Conservation (phyloP, 2,113 vertebrate species). For the Chiloscyllium plagiosum region DNA sequence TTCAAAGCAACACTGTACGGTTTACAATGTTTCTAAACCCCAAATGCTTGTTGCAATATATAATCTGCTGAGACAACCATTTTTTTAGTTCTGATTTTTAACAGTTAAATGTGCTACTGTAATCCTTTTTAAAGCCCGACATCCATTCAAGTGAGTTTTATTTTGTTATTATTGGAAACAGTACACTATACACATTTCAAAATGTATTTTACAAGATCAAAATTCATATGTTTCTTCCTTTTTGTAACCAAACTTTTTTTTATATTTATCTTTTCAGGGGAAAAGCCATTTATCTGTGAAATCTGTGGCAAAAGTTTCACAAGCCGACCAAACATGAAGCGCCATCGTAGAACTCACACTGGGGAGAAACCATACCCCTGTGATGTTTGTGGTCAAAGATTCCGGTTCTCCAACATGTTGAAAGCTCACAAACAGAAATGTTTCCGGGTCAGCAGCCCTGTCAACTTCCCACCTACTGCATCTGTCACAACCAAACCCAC, state of each 20-base stretch:
- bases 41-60: not conserved
- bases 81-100: not conserved
- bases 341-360: slow-evolving; percentile 89
- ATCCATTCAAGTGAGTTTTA: not conserved
- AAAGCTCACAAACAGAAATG: slow-evolving; percentile 97
- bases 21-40: not conserved
- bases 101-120: not conserved
- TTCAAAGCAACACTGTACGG: not conserved
- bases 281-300: slow-evolving; percentile 98
- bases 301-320: slow-evolving; percentile 98
- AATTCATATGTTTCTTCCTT: not conserved
- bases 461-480: slow-evolving; percentile 67
- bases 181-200: not conserved
- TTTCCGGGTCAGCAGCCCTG: slow-evolving; percentile 88
- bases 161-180: not conserved
- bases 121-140: not conserved
- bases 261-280: slow-evolving; percentile 62
- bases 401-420: slow-evolving; percentile 98
- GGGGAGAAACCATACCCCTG: slow-evolving; percentile 96
- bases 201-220: not conserved
- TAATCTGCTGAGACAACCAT: not conserved
- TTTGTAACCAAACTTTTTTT: not conserved
- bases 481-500: slow-evolving; percentile 57
- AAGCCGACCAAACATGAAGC: slow-evolving; percentile 97
- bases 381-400: slow-evolving; percentile 90